These are phyloP conservation scores for Chorisops tibialis DNA, from an alignment of 2,888 invertebrate species.

Conservation along the genomic window DNA sequence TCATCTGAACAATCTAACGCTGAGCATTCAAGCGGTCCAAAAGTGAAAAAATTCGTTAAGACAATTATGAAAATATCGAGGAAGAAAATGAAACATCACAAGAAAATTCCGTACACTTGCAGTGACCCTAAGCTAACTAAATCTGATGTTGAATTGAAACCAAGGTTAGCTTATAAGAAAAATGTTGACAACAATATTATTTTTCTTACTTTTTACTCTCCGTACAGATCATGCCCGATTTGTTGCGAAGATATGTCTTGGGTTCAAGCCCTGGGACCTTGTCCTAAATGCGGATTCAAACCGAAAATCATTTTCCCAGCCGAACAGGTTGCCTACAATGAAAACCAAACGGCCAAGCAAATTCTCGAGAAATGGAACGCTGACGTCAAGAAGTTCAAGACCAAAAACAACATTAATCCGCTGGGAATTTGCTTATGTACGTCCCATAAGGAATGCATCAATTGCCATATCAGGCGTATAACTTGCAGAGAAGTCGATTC, in stretches of 20 bases:
- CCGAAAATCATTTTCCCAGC: not conserved
- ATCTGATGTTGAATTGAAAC: not conserved
- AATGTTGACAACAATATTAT: not conserved
- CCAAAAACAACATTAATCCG: constrained; percentile 1
- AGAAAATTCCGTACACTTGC: not conserved
- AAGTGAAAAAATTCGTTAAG: not conserved
- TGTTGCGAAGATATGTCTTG: constrained; percentile 16
- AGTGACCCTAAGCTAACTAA: not conserved
- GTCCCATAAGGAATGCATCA: constrained; percentile 2
- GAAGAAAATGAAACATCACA: not conserved
- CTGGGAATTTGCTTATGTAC: constrained; percentile 3
- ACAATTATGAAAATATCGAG: not conserved
- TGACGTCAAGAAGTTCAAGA: not conserved
- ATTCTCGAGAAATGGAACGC: constrained; percentile 1
- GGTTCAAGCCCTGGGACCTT: not conserved
- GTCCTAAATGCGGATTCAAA: constrained; percentile 12
- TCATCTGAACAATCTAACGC: no score
- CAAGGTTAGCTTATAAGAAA: not conserved
- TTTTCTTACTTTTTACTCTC: not conserved
- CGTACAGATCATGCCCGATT: constrained; percentile 2
- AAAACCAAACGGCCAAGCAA: not conserved
- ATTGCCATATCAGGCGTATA: constrained; percentile 3
- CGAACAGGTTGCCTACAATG: not conserved
- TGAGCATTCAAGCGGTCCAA: no score
- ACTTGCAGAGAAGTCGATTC: not conserved